These are phyloP conservation scores for Notodonta dromedarius DNA, from an alignment of 2,888 invertebrate genomes.

Conservation along the genomic window DNA sequence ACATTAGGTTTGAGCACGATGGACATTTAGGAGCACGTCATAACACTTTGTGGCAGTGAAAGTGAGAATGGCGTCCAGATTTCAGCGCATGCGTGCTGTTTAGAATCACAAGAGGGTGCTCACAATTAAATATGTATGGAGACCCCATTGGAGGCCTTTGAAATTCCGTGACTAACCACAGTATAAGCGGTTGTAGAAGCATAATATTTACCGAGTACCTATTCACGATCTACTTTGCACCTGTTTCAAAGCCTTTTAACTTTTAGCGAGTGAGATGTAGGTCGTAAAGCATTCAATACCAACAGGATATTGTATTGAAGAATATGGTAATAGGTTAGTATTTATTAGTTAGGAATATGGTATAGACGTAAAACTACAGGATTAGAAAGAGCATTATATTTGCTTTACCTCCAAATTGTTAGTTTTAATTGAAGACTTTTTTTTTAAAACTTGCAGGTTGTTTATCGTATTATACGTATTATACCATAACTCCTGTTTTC, in stretches of 20 bases:
- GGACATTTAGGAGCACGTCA: slow-evolving; percentile 73
- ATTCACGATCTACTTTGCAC: background rate
- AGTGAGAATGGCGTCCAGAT: slow-evolving; percentile 76
- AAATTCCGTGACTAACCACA: slow-evolving; percentile 24
- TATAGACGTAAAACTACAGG: no score
- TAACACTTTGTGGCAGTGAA: slow-evolving; percentile 75
- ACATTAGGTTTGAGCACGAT: slow-evolving; percentile 69
- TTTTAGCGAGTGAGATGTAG: background rate
- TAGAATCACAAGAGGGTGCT: slow-evolving; percentile 49
- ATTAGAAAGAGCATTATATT: no score
- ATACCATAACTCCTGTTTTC: no score
- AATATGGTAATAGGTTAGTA: background rate
- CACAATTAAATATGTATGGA: slow-evolving; percentile 49
- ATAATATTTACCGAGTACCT: slow-evolving; percentile 6
- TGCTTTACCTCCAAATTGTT: no score
- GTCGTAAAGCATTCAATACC: background rate
- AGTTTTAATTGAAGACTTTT: no score
- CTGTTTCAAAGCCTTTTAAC: background rate
- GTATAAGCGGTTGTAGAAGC: slow-evolving; percentile 12
- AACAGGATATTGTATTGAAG: background rate
- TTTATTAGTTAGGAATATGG: no score
- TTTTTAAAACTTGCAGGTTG: no score
- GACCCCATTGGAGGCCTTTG: slow-evolving; percentile 24
- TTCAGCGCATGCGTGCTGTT: slow-evolving; percentile 74
- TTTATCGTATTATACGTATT: no score